These are phyloP conservation scores for Mesoligia furuncula DNA, from an alignment of 2,888 invertebrate species.

Conservation along the genomic window DNA sequence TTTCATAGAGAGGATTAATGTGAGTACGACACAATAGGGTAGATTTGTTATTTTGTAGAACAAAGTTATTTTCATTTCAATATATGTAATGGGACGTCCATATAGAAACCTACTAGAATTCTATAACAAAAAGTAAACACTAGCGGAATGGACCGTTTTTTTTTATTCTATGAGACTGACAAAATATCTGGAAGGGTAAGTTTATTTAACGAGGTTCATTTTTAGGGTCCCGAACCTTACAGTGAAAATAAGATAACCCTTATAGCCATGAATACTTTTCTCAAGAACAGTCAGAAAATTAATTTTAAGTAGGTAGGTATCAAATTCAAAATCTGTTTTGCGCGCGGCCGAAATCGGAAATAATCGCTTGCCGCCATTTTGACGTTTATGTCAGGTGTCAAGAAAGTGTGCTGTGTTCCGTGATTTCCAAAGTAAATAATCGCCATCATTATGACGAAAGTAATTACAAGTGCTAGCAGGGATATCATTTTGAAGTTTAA, in stretches of 20 bases:
- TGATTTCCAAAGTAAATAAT: background rate
- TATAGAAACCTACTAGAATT: slow-evolving; percentile 20
- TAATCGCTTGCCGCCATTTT: background rate
- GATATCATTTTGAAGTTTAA: background rate
- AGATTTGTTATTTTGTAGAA: background rate
- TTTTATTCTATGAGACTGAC: slow-evolving; percentile 35
- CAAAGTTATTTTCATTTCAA: background rate
- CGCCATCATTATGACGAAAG: background rate
- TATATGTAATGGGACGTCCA: background rate
- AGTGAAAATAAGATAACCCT: background rate
- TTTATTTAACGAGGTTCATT: slow-evolving; percentile 38
- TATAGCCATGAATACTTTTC: background rate
- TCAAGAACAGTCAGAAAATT: background rate
- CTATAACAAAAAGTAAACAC: slow-evolving; percentile 31
- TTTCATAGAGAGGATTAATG: background rate
- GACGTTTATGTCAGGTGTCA: background rate
- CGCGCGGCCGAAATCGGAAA: background rate
- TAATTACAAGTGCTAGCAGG: background rate
- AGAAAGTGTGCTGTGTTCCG: background rate
- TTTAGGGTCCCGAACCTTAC: background rate
- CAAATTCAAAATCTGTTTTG: background rate
- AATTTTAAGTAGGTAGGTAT: background rate
- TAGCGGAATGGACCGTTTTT: slow-evolving; percentile 3
- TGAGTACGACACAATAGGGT: too few relatives aligned
- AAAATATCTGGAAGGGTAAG: slow-evolving; percentile 40